phyloP scores from a whole-genome alignment of 2,113 vertebrate species.

The Brienomyrus brachyistius region DNA sequence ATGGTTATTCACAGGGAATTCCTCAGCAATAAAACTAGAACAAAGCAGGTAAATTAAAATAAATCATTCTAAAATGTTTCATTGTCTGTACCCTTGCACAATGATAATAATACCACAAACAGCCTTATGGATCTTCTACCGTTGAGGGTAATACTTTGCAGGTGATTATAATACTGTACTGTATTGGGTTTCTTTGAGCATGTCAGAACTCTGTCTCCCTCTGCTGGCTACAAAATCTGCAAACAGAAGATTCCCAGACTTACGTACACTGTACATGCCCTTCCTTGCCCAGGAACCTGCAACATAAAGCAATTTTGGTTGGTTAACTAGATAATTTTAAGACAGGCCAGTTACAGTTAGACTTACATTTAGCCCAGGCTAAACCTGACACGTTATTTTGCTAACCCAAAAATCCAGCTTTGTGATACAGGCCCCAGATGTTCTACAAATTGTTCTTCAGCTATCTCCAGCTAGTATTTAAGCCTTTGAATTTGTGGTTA shows the following conservation, averaged over 20 bases:
- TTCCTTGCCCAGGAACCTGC: neutral
- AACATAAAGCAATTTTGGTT: neutral
- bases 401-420: neutral
- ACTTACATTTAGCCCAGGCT: neutral
- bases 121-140: neutral
- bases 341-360: neutral
- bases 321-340: neutral
- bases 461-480: neutral
- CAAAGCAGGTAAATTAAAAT: neutral
- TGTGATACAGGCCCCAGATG: neutral
- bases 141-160: neutral
- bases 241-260: neutral
- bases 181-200: neutral
- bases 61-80: neutral
- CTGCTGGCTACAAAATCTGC: neutral
- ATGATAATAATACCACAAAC: neutral
- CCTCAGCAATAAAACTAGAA: neutral
- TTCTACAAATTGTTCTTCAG: neutral
- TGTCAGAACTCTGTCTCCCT: neutral
- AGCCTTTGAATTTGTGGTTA: neutral
- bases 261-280: neutral
- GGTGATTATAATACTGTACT: neutral
- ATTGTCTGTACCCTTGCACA: neutral
- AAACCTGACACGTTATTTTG: neutral
- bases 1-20: neutral